Base-by-base conservation (phyloP, 2,113 vertebrate species). In the Elgaria multicarinata region DNA sequence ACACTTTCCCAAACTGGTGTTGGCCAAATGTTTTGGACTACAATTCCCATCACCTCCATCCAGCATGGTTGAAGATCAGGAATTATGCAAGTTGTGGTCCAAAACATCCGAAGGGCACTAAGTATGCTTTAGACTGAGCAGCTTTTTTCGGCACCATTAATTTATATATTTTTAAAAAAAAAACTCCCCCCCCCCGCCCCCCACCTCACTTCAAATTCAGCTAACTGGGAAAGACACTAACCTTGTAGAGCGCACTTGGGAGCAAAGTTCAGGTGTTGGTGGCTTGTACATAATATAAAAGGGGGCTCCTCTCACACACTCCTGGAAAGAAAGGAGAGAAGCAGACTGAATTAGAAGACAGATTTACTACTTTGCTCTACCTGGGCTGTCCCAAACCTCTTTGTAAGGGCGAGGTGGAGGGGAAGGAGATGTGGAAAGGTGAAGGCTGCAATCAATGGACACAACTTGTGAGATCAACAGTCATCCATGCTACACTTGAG, bases 171-270 rank as follows among this genome's bases (percentile, higher is more conserved):
- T n/a, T n/a, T n/a, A n/a, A n/a, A n/a, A n/a, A n/a, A n/a, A n/a
- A n/a, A n/a, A n/a, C n/a, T n/a, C n/a, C 8, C 39, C 12, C 22
- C 20, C 46, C 18, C 20, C 46, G 4, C 14, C 2, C 12, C 50
- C 20, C 31, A 58, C 13, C 12, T 8, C 55, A 86, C 31, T 36
- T 87, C 58, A 67, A 55, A 18, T 44, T 28, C 8, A 53, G 28
- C 26, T 33, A 76, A 31, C 62, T 42, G n/a, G n/a, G 71, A 31
- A 67, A 77, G 44, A 42, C 6, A 67, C 88, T 85, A 67, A 85
- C 88, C 88, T 89, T 85, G 50, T 33, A 55, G 88, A 89, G 9
- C 31, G 33, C 12, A 89, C 58, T 85, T 89, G 82, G 28, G 82
- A 55, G n/a, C 62, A 39, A 46, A 89, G 62, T 16, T 89, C 88